A percentile compares a stretch with the other conserved stretches of the same genome.
Conservation (phyloP, 2,113 vertebrate genomes). For the Balaenoptera acutorostrata region DNA sequence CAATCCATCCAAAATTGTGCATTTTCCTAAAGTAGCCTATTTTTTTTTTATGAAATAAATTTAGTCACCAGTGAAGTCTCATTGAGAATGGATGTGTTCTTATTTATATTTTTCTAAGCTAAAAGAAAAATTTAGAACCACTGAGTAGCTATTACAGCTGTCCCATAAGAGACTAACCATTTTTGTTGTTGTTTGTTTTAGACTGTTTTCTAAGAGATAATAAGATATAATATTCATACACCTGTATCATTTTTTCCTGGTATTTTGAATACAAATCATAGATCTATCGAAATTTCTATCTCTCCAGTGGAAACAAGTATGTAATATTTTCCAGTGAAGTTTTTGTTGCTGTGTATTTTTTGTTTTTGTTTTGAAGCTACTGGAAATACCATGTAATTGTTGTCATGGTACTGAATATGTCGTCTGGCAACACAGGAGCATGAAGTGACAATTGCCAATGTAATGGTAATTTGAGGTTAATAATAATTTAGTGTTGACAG, state of each 20-base stretch:
- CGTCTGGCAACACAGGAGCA: neutral
- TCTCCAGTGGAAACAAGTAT: neutral
- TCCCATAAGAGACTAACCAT: neutral
- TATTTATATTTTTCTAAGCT: constrained; percentile 13
- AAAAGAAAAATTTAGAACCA: neutral
- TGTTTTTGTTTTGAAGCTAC: constrained; percentile 3
- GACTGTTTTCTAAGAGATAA: neutral
- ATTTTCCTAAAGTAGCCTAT: neutral
- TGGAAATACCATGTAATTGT: neutral
- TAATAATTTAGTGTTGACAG: neutral
- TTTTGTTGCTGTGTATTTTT: neutral
- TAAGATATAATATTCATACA: neutral
- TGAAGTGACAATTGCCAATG: neutral
- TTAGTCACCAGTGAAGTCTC: neutral
- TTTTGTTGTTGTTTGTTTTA: neutral
- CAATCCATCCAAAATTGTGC: neutral
- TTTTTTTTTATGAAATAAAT: neutral
- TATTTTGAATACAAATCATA: neutral
- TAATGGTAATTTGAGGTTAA: neutral
- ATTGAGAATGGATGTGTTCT: neutral
- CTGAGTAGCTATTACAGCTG: neutral
- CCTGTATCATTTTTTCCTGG: neutral
- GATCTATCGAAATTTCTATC: neutral
- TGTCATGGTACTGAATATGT: neutral
- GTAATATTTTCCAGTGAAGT: neutral